These are phyloP conservation scores for Psittacara wagleri DNA, from an alignment of 2,113 vertebrate genomes.

Conservation along the genomic window DNA sequence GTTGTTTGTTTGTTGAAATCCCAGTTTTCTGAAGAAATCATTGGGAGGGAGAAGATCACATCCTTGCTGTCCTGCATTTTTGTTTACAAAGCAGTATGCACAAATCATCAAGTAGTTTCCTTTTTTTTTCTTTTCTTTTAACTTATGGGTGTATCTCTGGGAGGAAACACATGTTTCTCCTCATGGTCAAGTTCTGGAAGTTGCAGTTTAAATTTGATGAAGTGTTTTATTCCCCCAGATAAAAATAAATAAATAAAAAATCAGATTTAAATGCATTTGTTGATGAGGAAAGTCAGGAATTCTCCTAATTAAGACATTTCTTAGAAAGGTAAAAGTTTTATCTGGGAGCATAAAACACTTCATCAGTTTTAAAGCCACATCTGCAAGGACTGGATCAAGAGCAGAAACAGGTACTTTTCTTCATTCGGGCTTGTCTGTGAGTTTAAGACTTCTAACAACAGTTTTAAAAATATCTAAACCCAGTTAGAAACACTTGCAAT, in stretches of 20 bases:
- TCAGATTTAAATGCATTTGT: constrained; percentile 49
- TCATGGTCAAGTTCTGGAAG: constrained; percentile 35
- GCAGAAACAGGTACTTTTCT: constrained; percentile 55
- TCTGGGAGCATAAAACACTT: constrained; percentile 69
- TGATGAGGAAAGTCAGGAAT: constrained; percentile 58
- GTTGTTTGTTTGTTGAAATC: neutral
- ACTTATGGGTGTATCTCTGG: neutral
- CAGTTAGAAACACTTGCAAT: constrained; percentile 54
- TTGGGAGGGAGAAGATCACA: neutral
- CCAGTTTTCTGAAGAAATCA: neutral
- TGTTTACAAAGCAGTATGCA: neutral
- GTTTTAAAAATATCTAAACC: constrained; percentile 53
- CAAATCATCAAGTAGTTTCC: neutral
- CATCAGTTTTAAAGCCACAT: constrained; percentile 71
- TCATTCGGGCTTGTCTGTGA: constrained; percentile 38
- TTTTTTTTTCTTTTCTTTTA: neutral
- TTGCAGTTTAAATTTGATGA: constrained; percentile 63
- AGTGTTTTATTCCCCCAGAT: constrained; percentile 64
- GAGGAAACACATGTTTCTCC: constrained; percentile 61
- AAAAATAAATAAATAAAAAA: constrained; percentile 62
- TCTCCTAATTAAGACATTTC: constrained; percentile 60
- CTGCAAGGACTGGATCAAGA: constrained; percentile 45
- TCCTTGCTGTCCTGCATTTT: neutral
- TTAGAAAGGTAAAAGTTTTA: constrained; percentile 60
- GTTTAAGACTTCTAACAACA: constrained; percentile 54